Percentiles rank a stretch among this genome's conserved stretches.
These are phyloP conservation scores for Megaceryle maxima DNA, from an alignment of 2,113 vertebrate genomes.

Conservation along the genomic window DNA sequence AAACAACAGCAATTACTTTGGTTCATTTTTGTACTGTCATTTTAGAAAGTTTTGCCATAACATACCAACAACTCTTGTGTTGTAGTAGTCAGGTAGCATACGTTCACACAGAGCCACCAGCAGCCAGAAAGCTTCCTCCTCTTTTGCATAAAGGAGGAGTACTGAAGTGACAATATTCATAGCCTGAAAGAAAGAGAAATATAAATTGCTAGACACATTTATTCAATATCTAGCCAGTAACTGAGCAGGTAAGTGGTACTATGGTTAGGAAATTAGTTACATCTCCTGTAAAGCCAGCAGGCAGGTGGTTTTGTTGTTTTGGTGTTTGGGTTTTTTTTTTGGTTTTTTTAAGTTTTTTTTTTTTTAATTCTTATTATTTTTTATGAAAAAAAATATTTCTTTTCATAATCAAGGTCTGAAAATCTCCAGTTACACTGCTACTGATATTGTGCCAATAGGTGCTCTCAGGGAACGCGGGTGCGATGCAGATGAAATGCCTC, in stretches of 20 bases:
- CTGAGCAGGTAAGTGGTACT: neutral
- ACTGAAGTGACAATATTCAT: conserved; percentile 99
- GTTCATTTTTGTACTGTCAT: neutral
- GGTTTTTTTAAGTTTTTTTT: neutral
- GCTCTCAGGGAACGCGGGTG: neutral
- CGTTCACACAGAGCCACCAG: conserved; percentile 95
- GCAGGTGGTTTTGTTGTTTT: neutral
- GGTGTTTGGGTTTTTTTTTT: neutral
- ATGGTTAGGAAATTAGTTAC: neutral
- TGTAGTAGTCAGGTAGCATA: conserved; percentile 99
- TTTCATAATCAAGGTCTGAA: neutral
- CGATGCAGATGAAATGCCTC: neutral
- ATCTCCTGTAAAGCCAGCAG: neutral
- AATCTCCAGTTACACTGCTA: neutral
- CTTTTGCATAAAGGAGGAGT: conserved; percentile 94
- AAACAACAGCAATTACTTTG: neutral
- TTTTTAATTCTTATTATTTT: no score
- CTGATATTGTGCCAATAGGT: neutral
- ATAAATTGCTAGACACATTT: neutral
- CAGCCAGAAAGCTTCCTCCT: conserved; percentile 98
- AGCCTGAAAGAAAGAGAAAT: conserved; percentile 76
- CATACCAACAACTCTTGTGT: conserved; percentile 97
- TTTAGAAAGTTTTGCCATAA: neutral
- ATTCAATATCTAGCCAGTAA: neutral
- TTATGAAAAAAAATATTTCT: neutral